Evolutionary conservation across 2,113 vertebrate genomes (phyloP), one percentile per base, ranked within the genome.

Genomic region (Sciurus niger): DNA sequence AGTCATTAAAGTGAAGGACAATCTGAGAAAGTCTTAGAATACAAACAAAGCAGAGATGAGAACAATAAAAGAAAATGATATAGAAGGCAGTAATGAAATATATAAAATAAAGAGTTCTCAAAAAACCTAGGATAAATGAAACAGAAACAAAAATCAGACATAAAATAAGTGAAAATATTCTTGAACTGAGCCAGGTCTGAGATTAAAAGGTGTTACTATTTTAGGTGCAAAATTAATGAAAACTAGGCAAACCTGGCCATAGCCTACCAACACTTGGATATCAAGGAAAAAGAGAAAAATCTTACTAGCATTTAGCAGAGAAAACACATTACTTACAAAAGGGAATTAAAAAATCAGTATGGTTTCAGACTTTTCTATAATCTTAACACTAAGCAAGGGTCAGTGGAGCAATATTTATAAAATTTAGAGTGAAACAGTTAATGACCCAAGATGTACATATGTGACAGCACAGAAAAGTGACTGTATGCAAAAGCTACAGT

Each of bases 231-330:
- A 90, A 72, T 90, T 78, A 94, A 65, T 58, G 12, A 95, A 89
- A 96, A 88, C 24, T 53, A 88, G 65, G 92, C 58, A 92, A 90
- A 90, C 34, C 40, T 65, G 67, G 72, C 34, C 20, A 87, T 58
- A 72, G 28, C 72, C 11, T 82, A 58, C 40, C 51, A 60, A 90
- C 34, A 67, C n/a, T 40, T 92, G 32, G 73, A 63, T 85, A 93
- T 82, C 22, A 93, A 90, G 25, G 18, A 91, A 93, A 95, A 67
- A 80, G 79, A 90, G 4, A 82, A 92, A 96, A 79, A 48, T 37
- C 16, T 68, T 63, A 70, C 14, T 92, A 55, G 32, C 53, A 95
- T 74, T 65, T 89, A 77, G 51, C 48, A 96, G 48, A 94, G n/a
- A 73, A 93, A 90, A 94, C 18, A 70, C 4, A 90, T 68, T 86